Evolutionary conservation across 2,113 vertebrate genomes (phyloP), one percentile per base, ranked within the genome.

Genomic region (Cynopterus brachyotis): DNA sequence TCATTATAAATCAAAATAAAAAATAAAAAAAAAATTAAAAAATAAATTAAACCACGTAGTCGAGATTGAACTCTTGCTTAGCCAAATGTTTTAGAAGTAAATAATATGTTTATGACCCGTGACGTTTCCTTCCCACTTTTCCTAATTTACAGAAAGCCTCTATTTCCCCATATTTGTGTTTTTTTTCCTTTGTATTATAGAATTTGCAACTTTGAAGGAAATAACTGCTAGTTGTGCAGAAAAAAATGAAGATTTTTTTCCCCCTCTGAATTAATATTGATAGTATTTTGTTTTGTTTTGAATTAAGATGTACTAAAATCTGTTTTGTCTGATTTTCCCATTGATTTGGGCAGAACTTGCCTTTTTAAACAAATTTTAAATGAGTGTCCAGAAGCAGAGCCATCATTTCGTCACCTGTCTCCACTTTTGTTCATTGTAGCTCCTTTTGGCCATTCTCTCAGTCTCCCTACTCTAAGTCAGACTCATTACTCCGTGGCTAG

Each of bases 81-180:
- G 45, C 6, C 66, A 80, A 66, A 64, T 66, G 45, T 67, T 57
- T 88, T 76, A 72, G 35, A 94, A 93, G 47, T 94, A 79, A 80
- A 40, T 47, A 15, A 17, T 50, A 60, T 0, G 30, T 19, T 91
- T 78, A 17, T 82, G 62, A 59, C 3, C 8, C 6, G 47, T 9
- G 45, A 12, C 13, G 35, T 80, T 72, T 57, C 53, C 6, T 37
- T 2, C 10, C 9, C 89, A 37, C 50, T 79, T 96, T 91, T 37
- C 64, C 66, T 70, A 84, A 55, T 69, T 93, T 80, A 8, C 2
- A 35, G 8, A 45, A 6, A 47, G 2, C 17, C 9, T 6, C 0
- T 0, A 1, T 37, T 70, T 94, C 19, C 1, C 15, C 17, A 6
- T 32, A 59, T 62, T 30, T 70, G 6, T 12, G 37, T 6, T 2